Percentiles rank a stretch among this genome's conserved stretches.
phyloP scores from a whole-genome alignment of 2,113 vertebrate species.

The Cyprinus carpio region DNA sequence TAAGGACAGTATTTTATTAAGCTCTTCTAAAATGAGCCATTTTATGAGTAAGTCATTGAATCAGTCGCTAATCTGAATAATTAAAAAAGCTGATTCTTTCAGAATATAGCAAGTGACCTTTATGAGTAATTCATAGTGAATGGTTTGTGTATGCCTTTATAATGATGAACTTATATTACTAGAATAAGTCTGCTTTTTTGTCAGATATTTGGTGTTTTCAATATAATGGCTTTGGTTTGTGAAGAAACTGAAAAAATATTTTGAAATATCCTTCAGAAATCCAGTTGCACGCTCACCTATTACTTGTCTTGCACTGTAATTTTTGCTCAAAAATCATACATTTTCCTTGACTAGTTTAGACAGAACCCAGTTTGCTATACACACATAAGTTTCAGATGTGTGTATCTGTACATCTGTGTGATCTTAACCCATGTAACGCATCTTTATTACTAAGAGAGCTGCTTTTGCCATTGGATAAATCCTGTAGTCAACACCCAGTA shows the following conservation, averaged over 20 bases:
- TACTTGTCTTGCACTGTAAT: background rate
- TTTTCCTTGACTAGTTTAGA: background rate
- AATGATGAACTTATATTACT: background rate
- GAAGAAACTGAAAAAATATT: background rate
- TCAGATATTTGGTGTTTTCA: background rate
- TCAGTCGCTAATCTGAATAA: background rate
- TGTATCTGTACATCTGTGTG: background rate
- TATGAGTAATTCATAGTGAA: background rate
- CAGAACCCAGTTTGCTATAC: background rate
- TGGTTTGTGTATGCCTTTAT: background rate
- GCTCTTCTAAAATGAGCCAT: background rate
- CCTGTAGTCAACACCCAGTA: background rate
- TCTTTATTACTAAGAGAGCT: background rate
- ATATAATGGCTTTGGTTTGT: background rate
- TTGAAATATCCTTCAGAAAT: background rate
- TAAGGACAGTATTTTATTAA: background rate
- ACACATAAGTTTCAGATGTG: background rate
- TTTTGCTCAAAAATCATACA: background rate
- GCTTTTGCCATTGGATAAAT: constrained; percentile 4
- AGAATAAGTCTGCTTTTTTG: background rate
- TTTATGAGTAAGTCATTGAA: background rate
- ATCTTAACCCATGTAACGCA: background rate
- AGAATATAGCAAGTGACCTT: background rate
- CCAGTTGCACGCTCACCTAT: background rate
- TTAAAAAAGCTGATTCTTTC: background rate